These are phyloP conservation scores for Gadus chalcogrammus DNA, from an alignment of 2,113 vertebrate genomes.

Conservation along the genomic window DNA sequence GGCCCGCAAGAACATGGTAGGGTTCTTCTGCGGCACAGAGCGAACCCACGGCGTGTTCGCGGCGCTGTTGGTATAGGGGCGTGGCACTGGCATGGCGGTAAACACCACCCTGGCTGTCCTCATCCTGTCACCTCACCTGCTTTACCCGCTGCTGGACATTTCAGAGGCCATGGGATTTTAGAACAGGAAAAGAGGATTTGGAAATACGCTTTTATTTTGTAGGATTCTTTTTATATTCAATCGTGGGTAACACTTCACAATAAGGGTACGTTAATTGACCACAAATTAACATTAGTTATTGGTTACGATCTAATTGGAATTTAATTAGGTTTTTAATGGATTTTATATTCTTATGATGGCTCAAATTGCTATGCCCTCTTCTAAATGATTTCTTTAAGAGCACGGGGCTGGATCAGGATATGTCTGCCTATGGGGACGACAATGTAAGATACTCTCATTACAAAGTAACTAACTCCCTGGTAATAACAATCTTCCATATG, in stretches of 20 bases:
- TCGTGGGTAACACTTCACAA: no score
- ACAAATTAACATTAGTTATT: no score
- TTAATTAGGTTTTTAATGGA: slow-evolving; percentile 9
- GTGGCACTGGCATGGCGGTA: slow-evolving; percentile 2
- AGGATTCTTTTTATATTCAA: no score
- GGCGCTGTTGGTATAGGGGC: no score
- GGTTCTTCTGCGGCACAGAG: neutral
- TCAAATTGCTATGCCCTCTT: slow-evolving; percentile 58
- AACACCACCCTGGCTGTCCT: no score
- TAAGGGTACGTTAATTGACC: no score
- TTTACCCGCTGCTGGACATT: no score
- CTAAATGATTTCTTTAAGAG: slow-evolving; percentile 72
- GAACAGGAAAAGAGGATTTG: no score
- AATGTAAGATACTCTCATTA: slow-evolving; percentile 72
- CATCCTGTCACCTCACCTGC: no score
- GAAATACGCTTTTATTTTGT: no score
- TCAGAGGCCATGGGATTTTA: no score
- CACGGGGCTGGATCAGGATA: slow-evolving; percentile 69
- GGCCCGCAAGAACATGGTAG: slow-evolving; percentile 78
- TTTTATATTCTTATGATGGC: slow-evolving; percentile 31
- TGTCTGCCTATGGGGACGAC: slow-evolving; percentile 65
- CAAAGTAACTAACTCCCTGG: slow-evolving; percentile 14
- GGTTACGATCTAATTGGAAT: slow-evolving; percentile 9
- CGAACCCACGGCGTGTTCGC: no score
- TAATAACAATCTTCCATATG: neutral